phyloP scores from a whole-genome alignment of 2,797 vertebrate genomes.

The Argyrosomus regius region DNA sequence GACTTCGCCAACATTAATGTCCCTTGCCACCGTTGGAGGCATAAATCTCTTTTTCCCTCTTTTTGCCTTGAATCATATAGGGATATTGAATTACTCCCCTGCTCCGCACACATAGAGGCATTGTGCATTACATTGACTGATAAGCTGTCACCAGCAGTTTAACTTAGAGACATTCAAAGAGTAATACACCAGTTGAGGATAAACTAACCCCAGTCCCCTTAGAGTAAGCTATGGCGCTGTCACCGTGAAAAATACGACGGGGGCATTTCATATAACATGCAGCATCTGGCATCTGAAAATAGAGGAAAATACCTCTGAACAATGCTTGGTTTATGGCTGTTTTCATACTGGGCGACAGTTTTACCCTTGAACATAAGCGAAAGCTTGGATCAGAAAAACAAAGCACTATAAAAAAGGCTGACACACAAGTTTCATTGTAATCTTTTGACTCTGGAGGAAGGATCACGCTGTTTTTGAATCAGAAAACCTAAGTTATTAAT shows the following conservation, averaged over 20 bases:
- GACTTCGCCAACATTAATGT: conserved; percentile 81
- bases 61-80: conserved; percentile 90
- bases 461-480: conserved; percentile 3
- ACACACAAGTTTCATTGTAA: conserved; percentile 55
- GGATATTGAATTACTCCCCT: conserved; percentile 91
- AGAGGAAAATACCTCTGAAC: conserved; percentile 78
- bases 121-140: conserved; percentile 90
- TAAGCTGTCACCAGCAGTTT: conserved; percentile 88
- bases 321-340: conserved; percentile 81
- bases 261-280: conserved; percentile 83
- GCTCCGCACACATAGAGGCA: conserved; percentile 84
- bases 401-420: conserved; percentile 46
- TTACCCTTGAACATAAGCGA: conserved; percentile 77
- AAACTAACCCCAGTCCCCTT: conserved; percentile 83
- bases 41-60: conserved; percentile 87
- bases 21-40: conserved; percentile 75
- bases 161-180: conserved; percentile 90
- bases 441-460: conserved; percentile 29
- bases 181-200: conserved; percentile 85
- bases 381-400: conserved; percentile 53
- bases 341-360: conserved; percentile 76
- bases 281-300: conserved; percentile 82
- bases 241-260: conserved; percentile 80
- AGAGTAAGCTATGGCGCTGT: conserved; percentile 82
- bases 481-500: conserved; percentile 31